Base-by-base conservation (phyloP, 2,888 invertebrate genomes). In the Ecliptopera silaceata region DNA sequence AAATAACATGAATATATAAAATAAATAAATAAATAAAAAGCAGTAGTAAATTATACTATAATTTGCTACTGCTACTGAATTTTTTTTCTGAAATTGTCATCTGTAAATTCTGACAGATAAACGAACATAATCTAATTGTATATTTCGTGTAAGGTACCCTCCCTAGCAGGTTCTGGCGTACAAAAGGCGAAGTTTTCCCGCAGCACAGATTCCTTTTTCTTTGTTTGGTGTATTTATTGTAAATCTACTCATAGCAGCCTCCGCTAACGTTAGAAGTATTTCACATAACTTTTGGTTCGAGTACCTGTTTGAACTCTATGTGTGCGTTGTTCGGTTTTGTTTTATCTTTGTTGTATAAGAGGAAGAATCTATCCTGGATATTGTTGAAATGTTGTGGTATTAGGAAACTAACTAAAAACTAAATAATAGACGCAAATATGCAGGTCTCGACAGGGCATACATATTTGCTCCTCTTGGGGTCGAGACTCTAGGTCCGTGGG, bases 171-270 rank as follows among this genome's bases (percentile, higher is more conserved):
- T 77, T 77, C 74, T 77, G 74, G 72, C 79, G 82, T 71, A 87
- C 88, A 87, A 88, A 81, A 86, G 88, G 79, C 82, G 79, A 90
- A 91, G 79, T 89, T 91, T 84, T 80, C 80, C 88, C 89, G 80
- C 89, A 88, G 80, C 84, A 59, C 82, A 84, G 87, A 88, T 88
- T 88, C 88, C 86, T 88, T 88, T 89, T 89, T 87, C 89, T 89
- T 90, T 91, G 90, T 90, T 90, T 87, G 84, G 86, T 86, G 88
- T 91, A 90, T 91, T 89, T 89, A 91, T 91, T 89, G 90, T 90
- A 88, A 88, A 90, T 88, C 86, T 88, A 88, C 90, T 91, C 90
- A 89, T 89, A 88, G 86, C 84, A 79, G 73, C 76, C 75, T 72
- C 75, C 81, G 75, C 72, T 72, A 69, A 70, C 79, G 84, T 82